A percentile compares a stretch with the other conserved stretches of the same genome.
Evolutionary conservation across 1,140 invertebrate genomes (phyloP).

Genomic region (Schlechtendalia chinensis): DNA sequence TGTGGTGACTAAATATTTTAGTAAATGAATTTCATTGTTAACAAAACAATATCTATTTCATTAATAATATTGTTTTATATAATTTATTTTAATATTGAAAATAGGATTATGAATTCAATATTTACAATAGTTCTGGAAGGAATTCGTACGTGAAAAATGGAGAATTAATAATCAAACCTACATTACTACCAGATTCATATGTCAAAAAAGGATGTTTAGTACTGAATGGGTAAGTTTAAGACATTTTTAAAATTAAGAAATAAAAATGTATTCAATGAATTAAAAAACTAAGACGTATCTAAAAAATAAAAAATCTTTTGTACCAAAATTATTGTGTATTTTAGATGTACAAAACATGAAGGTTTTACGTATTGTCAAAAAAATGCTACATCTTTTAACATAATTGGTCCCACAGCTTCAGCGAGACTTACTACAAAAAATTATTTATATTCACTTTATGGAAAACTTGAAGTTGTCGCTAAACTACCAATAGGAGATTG

Average conservation of each 20-base stretch:
- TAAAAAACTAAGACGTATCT: neutral
- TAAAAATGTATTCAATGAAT: neutral
- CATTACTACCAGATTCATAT: constrained; percentile 20
- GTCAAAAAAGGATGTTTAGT: constrained; percentile 24
- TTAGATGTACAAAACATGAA: constrained; percentile 51
- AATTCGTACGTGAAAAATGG: constrained; percentile 39
- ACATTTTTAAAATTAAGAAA: neutral
- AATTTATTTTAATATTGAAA: too few species aligned
- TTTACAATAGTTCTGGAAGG: constrained; percentile 36
- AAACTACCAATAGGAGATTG: constrained; percentile 73
- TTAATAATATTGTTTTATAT: neutral
- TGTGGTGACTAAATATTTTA: too few species aligned
- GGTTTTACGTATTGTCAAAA: constrained; percentile 44
- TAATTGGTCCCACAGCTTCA: constrained; percentile 65
- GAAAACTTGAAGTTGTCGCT: constrained; percentile 66
- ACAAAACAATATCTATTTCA: neutral
- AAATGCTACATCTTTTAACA: constrained; percentile 55
- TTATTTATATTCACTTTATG: constrained; percentile 68
- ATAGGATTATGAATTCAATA: constrained; percentile 52
- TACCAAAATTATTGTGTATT: neutral
- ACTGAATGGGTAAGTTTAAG: constrained; percentile 28
- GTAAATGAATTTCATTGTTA: too few species aligned
- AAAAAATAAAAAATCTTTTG: neutral
- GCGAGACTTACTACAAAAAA: constrained; percentile 65
- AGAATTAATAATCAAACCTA: constrained; percentile 47